Conservation (phyloP, 2,113 vertebrate genomes). For the Pluvialis apricaria region DNA sequence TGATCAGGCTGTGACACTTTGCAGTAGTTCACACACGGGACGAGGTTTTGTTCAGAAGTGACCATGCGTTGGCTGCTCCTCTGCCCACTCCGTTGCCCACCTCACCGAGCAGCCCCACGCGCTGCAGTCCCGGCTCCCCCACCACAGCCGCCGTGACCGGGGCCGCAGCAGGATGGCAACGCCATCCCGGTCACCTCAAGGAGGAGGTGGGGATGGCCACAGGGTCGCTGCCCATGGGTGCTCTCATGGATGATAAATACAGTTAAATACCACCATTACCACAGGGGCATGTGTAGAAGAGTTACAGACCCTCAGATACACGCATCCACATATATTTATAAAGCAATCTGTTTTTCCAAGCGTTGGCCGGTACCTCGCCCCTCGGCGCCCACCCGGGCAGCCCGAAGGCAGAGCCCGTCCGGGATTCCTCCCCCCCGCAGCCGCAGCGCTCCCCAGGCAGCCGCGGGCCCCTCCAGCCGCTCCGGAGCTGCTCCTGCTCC, state of each 20-base stretch:
- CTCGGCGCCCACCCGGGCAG: not conserved
- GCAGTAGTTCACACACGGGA: not conserved
- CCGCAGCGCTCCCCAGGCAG: rapidly evolving
- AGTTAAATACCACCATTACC: not conserved
- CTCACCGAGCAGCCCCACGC: rapidly evolving
- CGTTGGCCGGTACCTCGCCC: not conserved
- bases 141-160: rapidly evolving
- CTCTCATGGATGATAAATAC: not conserved
- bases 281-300: not conserved
- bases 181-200: too few relatives aligned
- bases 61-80: too few relatives aligned
- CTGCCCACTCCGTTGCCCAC: too few relatives aligned
- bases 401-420: too few relatives aligned
- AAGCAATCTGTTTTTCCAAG: not conserved
- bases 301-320: not conserved
- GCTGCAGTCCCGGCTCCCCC: not conserved
- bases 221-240: not conserved
- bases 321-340: too few relatives aligned
- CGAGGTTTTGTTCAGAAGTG: not conserved
- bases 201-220: not conserved
- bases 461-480: not conserved
- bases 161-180: not conserved
- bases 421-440: rapidly evolving
- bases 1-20: not conserved
- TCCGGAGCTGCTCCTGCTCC: not conserved